Percentiles rank a stretch among this genome's conserved stretches.
Conservation (phyloP, 23 tunicate species). For the Ascidia mentula region DNA sequence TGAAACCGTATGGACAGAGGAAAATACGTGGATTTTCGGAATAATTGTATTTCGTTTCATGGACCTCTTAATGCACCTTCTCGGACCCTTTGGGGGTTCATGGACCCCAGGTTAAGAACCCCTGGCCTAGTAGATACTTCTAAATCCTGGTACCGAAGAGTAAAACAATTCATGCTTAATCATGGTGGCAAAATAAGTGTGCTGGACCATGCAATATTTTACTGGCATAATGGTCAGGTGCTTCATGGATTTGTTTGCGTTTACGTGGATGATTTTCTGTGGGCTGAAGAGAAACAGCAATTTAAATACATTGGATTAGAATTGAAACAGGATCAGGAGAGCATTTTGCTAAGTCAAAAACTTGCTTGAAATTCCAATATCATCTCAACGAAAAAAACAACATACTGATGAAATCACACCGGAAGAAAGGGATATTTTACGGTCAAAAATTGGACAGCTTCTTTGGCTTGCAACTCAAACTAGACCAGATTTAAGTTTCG, state of each 20-base stretch:
- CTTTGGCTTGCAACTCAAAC: slow-evolving; percentile 16
- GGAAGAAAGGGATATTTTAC: slow-evolving; percentile 10
- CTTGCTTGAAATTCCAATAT: neutral
- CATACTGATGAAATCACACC: neutral
- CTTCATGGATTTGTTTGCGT: slow-evolving; percentile 13
- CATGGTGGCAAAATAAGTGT: neutral
- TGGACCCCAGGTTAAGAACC: too few species aligned
- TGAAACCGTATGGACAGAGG: too few species aligned
- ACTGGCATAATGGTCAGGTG: neutral
- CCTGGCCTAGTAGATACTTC: too few species aligned
- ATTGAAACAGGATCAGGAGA: neutral
- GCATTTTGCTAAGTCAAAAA: neutral
- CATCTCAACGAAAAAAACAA: neutral
- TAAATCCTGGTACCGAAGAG: too few species aligned
- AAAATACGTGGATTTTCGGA: too few species aligned
- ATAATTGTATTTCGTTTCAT: too few species aligned
- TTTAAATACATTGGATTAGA: slow-evolving; percentile 3
- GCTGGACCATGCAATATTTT: neutral
- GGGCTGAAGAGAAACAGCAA: slow-evolving; percentile 9
- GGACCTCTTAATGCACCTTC: too few species aligned
- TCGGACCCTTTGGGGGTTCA: too few species aligned
- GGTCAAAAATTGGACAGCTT: slow-evolving; percentile 22
- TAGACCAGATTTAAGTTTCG: slow-evolving; percentile 22
- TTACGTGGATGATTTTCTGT: slow-evolving; percentile 26
- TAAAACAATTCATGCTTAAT: neutral